Base-by-base conservation (phyloP, 1,140 invertebrate genomes). In the Drosophila trapezifrons region DNA sequence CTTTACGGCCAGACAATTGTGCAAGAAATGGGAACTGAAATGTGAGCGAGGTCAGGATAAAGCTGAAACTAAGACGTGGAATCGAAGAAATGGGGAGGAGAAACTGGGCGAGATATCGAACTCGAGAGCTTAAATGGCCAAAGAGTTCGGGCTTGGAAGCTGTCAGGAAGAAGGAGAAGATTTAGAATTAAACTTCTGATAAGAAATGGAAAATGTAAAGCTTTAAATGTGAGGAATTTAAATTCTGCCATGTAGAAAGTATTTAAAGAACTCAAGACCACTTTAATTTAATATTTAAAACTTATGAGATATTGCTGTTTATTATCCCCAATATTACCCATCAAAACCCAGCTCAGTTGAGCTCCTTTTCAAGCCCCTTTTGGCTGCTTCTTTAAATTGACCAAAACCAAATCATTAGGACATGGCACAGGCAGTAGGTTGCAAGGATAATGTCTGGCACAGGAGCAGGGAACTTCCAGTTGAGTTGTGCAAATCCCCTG, bases 11-110 rank as follows among this genome's bases (percentile, higher is more conserved):
- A 43, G 47, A 64, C 43, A 66, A 32, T 57, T 47, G 52, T 59
- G 42, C 62, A 38, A 71, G 54, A 69, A 49, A 55, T 56, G 32
- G 46, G 62, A 59, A 59, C 59, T 67, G 64, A 69, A 67, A 42
- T 43, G 51, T 17, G 37, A 37, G 37, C 35, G 35, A 74, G 25
- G 35, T 58, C 35, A 15, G 27, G 60, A 55, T 71, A 40, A 54
- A 54, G 32, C 32, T 46, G 32, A 37, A 38, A 46, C 37, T 13
- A 18, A 43, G 27, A 64, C 7, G 20, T 12, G 18, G 13, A 47
- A 63, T 63, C 63, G 22, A 63, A 32, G 56, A 20, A 32, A 20
- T 9, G 8, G n/a, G 6, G 5, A 22, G 22, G 37, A 54, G 20
- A 9, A 13, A 6, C 32, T 45, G 45, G n/a, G 37, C 18, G 22